A percentile compares a stretch with the other conserved stretches of the same genome.
phyloP scores from a whole-genome alignment of 2,888 invertebrate genomes.

The Mythimna loreyi region DNA sequence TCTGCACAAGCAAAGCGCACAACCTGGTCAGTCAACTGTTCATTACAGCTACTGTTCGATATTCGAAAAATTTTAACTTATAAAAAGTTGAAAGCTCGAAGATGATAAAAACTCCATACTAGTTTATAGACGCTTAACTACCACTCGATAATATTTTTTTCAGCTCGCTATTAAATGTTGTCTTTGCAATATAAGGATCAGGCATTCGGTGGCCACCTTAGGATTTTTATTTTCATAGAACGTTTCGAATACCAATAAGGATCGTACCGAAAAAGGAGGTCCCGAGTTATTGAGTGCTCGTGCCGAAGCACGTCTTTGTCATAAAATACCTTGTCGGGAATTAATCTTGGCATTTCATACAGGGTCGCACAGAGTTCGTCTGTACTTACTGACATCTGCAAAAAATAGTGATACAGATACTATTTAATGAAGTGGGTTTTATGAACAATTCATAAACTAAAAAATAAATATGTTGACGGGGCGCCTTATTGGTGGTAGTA shows the following conservation, averaged over 20 bases:
- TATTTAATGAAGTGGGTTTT: conserved; percentile 79
- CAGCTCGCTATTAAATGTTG: conserved; percentile 82
- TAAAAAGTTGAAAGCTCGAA: conserved; percentile 67
- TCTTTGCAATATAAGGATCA: conserved; percentile 84
- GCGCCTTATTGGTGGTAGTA: conserved; percentile 87
- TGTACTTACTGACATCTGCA: conserved; percentile 69
- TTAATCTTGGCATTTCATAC: conserved; percentile 85
- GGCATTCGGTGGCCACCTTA: conserved; percentile 84
- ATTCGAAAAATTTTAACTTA: conserved; percentile 69
- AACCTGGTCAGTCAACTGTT: conserved; percentile 54
- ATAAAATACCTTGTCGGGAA: conserved; percentile 81
- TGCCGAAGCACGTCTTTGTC: conserved; percentile 77
- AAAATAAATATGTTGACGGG: conserved; percentile 85
- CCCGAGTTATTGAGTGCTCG: conserved; percentile 76
- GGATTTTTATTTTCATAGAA: conserved; percentile 85
- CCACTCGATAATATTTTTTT: conserved; percentile 77
- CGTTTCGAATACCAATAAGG: conserved; percentile 78
- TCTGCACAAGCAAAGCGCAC: conserved; percentile 37
- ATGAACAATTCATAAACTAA: conserved; percentile 81
- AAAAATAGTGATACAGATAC: conserved; percentile 76
- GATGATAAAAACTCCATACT: conserved; percentile 75
- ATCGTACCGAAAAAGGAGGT: conserved; percentile 85
- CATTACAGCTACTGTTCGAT: conserved; percentile 60
- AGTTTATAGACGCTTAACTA: conserved; percentile 77
- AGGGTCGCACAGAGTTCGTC: conserved; percentile 71